Evolutionary conservation across 1,140 invertebrate genomes (phyloP), one percentile per base, ranked within the genome.

Genomic region (Thrips palmi): DNA sequence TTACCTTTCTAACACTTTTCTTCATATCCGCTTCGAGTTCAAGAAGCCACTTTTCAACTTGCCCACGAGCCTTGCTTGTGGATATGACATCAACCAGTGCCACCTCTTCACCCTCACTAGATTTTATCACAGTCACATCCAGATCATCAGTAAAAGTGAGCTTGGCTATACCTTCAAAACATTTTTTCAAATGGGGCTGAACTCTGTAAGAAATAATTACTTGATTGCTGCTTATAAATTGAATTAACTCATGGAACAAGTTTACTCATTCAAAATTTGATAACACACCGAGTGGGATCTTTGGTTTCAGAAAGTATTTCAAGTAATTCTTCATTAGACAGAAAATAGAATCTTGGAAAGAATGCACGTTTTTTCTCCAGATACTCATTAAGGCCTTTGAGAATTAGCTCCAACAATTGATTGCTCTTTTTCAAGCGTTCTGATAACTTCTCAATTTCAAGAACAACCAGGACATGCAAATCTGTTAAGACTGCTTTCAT

Each of bases 121-220:
- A 93, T 51, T 71, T 77, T 76, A 97, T 92, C 24, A 79, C 70
- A 0, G 79, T 89, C 2, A 94, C 80, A 41, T 92, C 85, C 50
- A 91, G 59, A 5, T 75, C 70, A 7, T 77, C 71, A 0, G 83
- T 91, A 53, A 97, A 97, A 18, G 66, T 71, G 5, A 96, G 57
- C 42, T 67, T 77, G 4, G 78, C 78, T 43, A 97, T 93, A 19
- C 89, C 85, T 59, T 89, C 83, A 59, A 93, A 96, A 56, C 88
- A 94, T 53, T 97, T 97, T 65, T 92, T 94, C 35, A 97, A 61
- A 67, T 96, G 88, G n/a, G 87, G 88, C 54, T 96, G 89, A n/a
- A 97, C 86, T 45, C 80, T 79, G 44, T 29, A 52, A 51, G 15
- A 39, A 23, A 37, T 12, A 10, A 6, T 36, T 15, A 36, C 10